A percentile compares a stretch with the other conserved stretches of the same genome.
Evolutionary conservation across 2,113 vertebrate genomes (phyloP).

Genomic region (Chunga burmeisteri): DNA sequence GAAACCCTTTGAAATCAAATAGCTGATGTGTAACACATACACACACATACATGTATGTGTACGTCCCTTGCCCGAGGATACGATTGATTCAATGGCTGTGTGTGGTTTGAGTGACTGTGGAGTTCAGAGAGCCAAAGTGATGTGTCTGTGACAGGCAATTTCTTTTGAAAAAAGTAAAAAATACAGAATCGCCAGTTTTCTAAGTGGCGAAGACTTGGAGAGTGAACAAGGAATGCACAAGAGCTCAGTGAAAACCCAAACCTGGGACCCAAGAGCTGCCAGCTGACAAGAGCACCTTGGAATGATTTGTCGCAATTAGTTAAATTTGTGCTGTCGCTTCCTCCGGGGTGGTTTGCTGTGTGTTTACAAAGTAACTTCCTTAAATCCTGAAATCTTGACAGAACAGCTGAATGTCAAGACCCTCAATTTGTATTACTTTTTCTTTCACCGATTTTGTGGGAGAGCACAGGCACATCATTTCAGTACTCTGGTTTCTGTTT

Average conservation of each 20-base stretch:
- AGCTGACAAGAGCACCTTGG: neutral
- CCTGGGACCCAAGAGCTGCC: neutral
- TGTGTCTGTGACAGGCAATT: neutral
- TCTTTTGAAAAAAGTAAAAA: neutral
- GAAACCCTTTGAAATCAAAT: neutral
- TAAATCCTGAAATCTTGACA: neutral
- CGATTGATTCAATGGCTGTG: neutral
- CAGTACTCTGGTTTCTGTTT: neutral
- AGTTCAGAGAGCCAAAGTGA: neutral
- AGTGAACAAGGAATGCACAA: neutral
- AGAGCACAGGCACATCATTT: neutral
- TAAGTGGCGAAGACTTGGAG: neutral
- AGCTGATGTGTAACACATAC: neutral
- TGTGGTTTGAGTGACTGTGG: neutral
- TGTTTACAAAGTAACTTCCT: neutral
- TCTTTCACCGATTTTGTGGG: neutral
- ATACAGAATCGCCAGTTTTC: neutral
- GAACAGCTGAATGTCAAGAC: neutral
- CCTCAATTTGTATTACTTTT: neutral
- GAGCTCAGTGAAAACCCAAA: neutral
- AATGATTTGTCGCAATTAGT: neutral
- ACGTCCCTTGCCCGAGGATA: neutral
- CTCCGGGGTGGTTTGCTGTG: neutral
- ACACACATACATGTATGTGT: accelerated
- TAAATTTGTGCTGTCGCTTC: neutral